Evolutionary conservation across 1,140 invertebrate species (phyloP), one percentile per base, ranked within the genome.

Genomic region (Ooceraea biroi): DNA sequence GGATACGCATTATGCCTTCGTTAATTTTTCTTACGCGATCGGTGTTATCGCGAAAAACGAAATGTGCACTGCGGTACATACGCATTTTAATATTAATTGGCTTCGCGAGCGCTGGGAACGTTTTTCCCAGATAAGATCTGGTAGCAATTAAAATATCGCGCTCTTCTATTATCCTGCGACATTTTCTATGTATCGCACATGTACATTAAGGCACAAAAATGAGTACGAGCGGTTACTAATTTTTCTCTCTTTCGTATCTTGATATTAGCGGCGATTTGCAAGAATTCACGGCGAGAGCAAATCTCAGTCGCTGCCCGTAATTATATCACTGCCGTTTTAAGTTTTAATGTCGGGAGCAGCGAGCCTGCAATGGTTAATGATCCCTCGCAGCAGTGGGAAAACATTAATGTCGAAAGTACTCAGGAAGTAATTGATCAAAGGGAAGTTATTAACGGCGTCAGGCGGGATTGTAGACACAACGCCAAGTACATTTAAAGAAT

Each of bases 261-360:
- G 36, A 30, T 80, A 80, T 80, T 71, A 71, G 50, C 69, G 41
- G 36, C 76, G 50, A 80, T 10, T 71, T 25, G 44, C 12, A 69
- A 69, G 25, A 71, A 71, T 80, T 80, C 61, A 46, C 68, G 8
- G 66, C 65, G 55, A 68, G 44, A 72, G 85, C 52, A 86, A 78
- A 72, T 60, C 63, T 83, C 68, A 78, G 73, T 41, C 60, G 63
- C 55, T 52, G 63, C 74, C 83, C 84, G 73, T 89, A 89, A 89
- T 89, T 89, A 89, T 88, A 89, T 89, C 87, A 89, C 58, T 73
- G 78, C 71, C 87, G 87, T 82, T 88, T 89, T 88, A 88, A 89
- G 77, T 88, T 89, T 83, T 88, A 89, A 88, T 85, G 68, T 73
- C 44, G 83, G 61, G 57, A 52, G 73, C 68, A 80, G 68, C 55